Evolutionary conservation across 1,140 invertebrate genomes (phyloP).

Genomic region (Zaprionus ghesquierei): DNA sequence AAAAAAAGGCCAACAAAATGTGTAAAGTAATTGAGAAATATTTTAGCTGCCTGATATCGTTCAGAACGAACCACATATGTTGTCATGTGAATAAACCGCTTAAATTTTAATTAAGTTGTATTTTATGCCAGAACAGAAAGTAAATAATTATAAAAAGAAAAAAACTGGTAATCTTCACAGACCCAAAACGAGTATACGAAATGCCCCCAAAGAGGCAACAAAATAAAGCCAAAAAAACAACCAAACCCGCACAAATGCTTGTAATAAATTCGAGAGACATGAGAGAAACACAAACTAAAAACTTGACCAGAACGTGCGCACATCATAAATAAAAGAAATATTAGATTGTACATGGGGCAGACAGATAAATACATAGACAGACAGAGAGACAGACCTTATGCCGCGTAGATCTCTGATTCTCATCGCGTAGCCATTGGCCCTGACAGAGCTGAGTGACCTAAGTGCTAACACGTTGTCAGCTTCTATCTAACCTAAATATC

Average conservation of each 20-base stretch:
- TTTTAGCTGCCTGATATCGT: neutral
- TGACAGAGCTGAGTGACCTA: conserved; percentile 18
- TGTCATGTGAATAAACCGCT: neutral
- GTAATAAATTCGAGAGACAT: conserved; percentile 35
- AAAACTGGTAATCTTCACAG: conserved; percentile 10
- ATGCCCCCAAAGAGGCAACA: neutral
- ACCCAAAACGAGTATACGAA: conserved; percentile 14
- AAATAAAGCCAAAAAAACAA: neutral
- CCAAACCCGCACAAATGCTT: conserved; percentile 18
- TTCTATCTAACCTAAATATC: neutral
- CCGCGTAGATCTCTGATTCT: conserved; percentile 1
- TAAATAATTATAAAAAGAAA: neutral
- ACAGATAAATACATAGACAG: no score
- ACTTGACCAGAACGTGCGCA: conserved; percentile 21
- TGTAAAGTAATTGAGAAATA: conserved; percentile 37
- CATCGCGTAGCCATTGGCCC: conserved; percentile 15
- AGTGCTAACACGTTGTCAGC: neutral
- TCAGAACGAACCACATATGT: neutral
- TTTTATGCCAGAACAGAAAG: conserved; percentile 1
- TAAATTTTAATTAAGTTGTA: neutral
- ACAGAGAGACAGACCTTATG: conserved; percentile 6
- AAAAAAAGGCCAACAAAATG: conserved; percentile 11
- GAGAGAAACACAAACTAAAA: neutral
- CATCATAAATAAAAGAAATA: conserved; percentile 38
- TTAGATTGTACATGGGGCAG: conserved; percentile 28